Percentiles rank a stretch among this genome's conserved stretches.
These are phyloP conservation scores for Caenorhabditis doughertyi DNA, from an alignment of 2,888 invertebrate species.

Conservation along the genomic window DNA sequence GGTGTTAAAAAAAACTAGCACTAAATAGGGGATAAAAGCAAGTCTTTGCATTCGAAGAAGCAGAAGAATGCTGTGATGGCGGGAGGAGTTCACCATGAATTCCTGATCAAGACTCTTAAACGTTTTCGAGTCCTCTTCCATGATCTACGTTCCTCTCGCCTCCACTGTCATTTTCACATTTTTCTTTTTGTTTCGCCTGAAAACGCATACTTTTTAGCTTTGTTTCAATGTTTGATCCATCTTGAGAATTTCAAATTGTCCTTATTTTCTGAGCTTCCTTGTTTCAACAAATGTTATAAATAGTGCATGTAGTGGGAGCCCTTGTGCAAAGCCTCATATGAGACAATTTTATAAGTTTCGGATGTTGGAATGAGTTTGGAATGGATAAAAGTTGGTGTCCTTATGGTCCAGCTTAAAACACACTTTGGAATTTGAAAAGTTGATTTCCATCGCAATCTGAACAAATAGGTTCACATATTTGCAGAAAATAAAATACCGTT, in stretches of 20 bases:
- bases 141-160: constrained; percentile 51
- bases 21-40: constrained; percentile 4
- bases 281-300: not conserved
- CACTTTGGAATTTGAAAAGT: not conserved
- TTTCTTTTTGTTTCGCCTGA: constrained; percentile 3
- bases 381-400: not conserved
- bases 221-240: constrained; percentile 1
- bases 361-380: constrained; percentile 4
- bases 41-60: constrained; percentile 41
- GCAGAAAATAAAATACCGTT: no score
- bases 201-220: not conserved
- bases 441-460: not conserved
- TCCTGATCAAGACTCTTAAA: constrained; percentile 54
- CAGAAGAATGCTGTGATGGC: constrained; percentile 44
- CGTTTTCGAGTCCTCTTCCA: constrained; percentile 30
- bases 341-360: constrained; percentile 1
- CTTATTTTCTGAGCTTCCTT: not conserved
- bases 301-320: not conserved
- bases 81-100: constrained; percentile 65
- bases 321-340: not conserved
- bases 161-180: constrained; percentile 17
- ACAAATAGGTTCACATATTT: no score
- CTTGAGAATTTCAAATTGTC: constrained; percentile 3
- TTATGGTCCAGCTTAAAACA: not conserved
- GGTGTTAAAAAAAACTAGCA: constrained; percentile 19